These are phyloP conservation scores for Drosophila athabasca DNA, from an alignment of 1,140 invertebrate genomes.

Conservation along the genomic window DNA sequence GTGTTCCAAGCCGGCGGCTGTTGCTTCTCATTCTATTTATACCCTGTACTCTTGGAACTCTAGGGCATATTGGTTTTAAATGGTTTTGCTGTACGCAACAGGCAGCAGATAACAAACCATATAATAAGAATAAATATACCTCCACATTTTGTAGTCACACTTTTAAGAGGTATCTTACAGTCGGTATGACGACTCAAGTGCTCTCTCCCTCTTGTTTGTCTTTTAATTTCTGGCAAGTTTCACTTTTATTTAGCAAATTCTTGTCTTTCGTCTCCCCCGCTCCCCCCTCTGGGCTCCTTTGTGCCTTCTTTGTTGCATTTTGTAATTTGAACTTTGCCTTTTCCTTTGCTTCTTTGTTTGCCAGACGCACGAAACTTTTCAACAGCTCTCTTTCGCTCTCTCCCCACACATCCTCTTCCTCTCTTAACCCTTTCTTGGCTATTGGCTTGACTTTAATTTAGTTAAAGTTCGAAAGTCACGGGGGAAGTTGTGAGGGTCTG, in stretches of 20 bases:
- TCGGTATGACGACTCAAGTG: no score
- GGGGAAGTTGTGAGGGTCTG: conserved; percentile 1
- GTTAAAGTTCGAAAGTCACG: conserved; percentile 46
- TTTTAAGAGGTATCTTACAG: no score
- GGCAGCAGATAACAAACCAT: no score
- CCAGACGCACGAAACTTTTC: conserved; percentile 40
- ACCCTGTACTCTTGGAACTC: no score
- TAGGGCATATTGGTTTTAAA: no score
- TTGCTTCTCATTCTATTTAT: conserved; percentile 6
- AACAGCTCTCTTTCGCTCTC: conserved; percentile 11
- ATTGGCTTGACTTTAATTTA: conserved; percentile 53
- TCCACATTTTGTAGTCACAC: no score
- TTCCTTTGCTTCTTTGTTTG: conserved; percentile 39
- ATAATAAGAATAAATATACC: no score
- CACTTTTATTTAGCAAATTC: conserved; percentile 68
- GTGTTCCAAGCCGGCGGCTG: neutral
- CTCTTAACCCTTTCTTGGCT: conserved; percentile 24
- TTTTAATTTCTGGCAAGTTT: conserved; percentile 64
- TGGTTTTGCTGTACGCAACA: no score
- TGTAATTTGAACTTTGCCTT: conserved; percentile 66
- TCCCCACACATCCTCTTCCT: neutral
- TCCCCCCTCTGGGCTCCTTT: conserved; percentile 2
- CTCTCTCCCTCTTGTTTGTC: conserved; percentile 22
- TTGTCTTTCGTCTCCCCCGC: conserved; percentile 19
- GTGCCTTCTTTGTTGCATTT: conserved; percentile 69